Base-by-base conservation (phyloP, 2,113 vertebrate genomes). In the Siniperca knerii region DNA sequence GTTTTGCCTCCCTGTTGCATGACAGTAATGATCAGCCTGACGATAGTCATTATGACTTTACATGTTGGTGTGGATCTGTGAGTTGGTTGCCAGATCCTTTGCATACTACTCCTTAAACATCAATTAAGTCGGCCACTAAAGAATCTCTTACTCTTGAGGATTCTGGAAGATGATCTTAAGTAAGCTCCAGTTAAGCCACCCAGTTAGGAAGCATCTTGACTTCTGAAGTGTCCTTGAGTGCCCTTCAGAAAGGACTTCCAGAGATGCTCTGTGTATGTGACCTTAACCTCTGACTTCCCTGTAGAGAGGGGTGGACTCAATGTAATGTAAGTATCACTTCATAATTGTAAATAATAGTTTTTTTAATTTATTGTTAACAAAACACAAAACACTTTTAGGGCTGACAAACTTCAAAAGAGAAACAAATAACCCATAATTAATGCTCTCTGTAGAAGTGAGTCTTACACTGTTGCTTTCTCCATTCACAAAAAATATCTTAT, bases 21-120 rank as follows among this genome's bases (percentile, higher is more conserved):
- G 89, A 73, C 62, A 73, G 72, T 89, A 92, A 92, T 92, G 79
- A 93, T 84, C 52, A 21, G 40, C 77, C 76, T 93, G 88, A 90
- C 65, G 55, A 92, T 83, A 83, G 75, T 85, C 77, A 82, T 86
- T 87, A 91, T 84, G 75, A 73, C 83, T 58, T 83, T 60, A 82
- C 69, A 66, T 85, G 83, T 87, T 74, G 81, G 55, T 81, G 58
- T 10, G 62, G 48, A 35, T 75, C 58, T 42, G 46, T 37, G 71
- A 75, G 70, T 13, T 25, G 71, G 64, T 82, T 84, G 79, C 82
- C 73, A 79, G 61, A 6, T 87, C 21, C 35, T 87, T 81, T 89
- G 61, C 71, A 62, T 72, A 66, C 60, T 29, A 44, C 52, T 75
- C 52, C 68, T 77, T 50, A 75, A 72, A 68, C 37, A 33, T 35